Base-by-base conservation (phyloP, 2,113 vertebrate species). In the Buteo buteo region DNA sequence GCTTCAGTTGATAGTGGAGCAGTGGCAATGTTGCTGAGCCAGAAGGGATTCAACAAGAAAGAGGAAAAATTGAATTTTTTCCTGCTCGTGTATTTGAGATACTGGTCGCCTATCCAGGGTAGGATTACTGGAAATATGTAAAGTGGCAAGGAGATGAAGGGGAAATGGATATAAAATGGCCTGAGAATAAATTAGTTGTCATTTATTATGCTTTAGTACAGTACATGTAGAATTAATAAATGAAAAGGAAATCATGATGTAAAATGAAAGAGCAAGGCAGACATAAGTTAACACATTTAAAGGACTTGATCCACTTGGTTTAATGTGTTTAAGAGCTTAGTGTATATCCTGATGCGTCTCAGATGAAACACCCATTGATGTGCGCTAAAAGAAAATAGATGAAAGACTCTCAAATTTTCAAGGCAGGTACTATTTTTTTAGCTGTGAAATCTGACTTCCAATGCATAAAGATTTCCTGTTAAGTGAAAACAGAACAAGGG, bases 381-480 rank as follows among this genome's bases (percentile, higher is more conserved):
- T 19, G 16, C 13, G 5, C 52, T 81, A 28, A 74, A 88, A 76
- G 80, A 86, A 90, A 95, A 94, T 72, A 93, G 88, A 97, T 97
- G 50, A 97, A 96, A 97, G 88, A 42, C 58, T 55, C 86, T 84
- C 49, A 79, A 25, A 87, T 92, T 95, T 97, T 93, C 82, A 84
- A 88, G 86, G 86, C 66, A 93, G 69, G 82, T 93, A 81, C 57
- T 81, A 71, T 85, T 88, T 92, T 94, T 96, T 80, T 62, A 83
- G 67, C 88, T 93, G 62, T 71, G 83, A 92, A 87, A 92, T 93
- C 81, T 92, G 55, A 61, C 91, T 97, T 57, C 72, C 90, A 59
- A 28, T 86, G 90, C 88, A 91, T 91, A 94, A 94, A 96, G 66
- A 89, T 94, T 86, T 94, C 89, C 61, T 94, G 79, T 88, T 93